These are phyloP conservation scores for Galeruca laticollis DNA, from an alignment of 2,888 invertebrate genomes.

Conservation along the genomic window DNA sequence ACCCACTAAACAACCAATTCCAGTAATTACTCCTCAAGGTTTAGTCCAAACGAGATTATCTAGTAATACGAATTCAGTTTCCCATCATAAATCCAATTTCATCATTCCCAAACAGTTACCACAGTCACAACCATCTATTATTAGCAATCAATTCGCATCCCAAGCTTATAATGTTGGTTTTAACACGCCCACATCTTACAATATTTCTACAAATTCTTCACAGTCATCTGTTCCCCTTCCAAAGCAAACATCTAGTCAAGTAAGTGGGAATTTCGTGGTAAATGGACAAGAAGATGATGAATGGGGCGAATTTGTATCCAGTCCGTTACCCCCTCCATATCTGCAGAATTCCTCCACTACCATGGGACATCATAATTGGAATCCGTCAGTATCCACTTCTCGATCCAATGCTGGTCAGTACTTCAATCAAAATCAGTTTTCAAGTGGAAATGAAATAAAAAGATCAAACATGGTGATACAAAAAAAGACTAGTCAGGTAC, in stretches of 20 bases:
- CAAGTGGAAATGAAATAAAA: neutral
- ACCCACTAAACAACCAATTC: constrained; percentile 62
- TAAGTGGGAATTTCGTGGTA: neutral
- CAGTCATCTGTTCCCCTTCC: constrained; percentile 5
- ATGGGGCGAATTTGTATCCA: constrained; percentile 72
- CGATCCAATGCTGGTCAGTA: constrained; percentile 24
- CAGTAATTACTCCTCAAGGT: constrained; percentile 63
- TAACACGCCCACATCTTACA: constrained; percentile 8
- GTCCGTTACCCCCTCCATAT: constrained; percentile 58
- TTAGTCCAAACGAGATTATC: constrained; percentile 62
- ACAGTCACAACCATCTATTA: constrained; percentile 56
- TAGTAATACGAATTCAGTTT: constrained; percentile 38
- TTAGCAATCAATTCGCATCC: constrained; percentile 59
- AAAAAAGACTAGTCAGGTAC: constrained; percentile 51
- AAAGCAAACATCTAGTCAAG: constrained; percentile 23
- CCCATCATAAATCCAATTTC: constrained; percentile 37
- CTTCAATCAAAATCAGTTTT: neutral
- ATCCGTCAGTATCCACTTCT: constrained; percentile 56
- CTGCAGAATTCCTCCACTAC: constrained; percentile 33
- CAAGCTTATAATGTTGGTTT: constrained; percentile 45
- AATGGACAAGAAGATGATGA: constrained; percentile 66
- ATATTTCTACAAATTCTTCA: constrained; percentile 17
- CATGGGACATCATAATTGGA: constrained; percentile 43
- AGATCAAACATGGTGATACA: constrained; percentile 24
- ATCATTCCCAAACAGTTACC: constrained; percentile 38